phyloP scores from a whole-genome alignment of 2,113 vertebrate genomes.

The Larimichthys polyactis region DNA sequence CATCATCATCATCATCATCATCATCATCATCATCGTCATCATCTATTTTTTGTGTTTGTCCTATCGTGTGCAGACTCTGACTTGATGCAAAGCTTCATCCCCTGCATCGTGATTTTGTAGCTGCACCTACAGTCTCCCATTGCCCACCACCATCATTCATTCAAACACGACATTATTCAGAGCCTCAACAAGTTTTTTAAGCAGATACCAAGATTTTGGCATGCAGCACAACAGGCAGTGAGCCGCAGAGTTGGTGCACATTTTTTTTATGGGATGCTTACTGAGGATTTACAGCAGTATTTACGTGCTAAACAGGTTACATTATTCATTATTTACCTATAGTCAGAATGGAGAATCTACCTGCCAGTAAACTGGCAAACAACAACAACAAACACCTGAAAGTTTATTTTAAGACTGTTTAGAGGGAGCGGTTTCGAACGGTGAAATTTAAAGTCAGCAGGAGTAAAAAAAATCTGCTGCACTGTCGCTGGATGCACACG shows the following conservation, averaged over 20 bases:
- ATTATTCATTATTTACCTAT: neutral
- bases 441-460: neutral
- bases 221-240: neutral
- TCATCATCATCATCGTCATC: neutral
- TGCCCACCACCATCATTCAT: slow-evolving; percentile 8
- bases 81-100: slow-evolving; percentile 33
- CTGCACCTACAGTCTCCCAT: neutral
- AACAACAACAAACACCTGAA: neutral
- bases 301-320: neutral
- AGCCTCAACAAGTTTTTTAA: neutral
- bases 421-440: neutral
- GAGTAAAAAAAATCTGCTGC: neutral
- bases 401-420: neutral
- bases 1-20: neutral
- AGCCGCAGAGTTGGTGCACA: neutral
- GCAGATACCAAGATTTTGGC: neutral
- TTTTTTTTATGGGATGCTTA: neutral
- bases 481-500: neutral
- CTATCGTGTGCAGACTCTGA: neutral
- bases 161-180: neutral
- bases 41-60: slow-evolving; percentile 29
- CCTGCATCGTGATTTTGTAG: slow-evolving; percentile 19
- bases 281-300: neutral
- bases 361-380: neutral
- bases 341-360: neutral